A percentile compares a stretch with the other conserved stretches of the same genome.
Conservation (phyloP, 2,113 vertebrate species). For the Nothoprocta perdicaria region DNA sequence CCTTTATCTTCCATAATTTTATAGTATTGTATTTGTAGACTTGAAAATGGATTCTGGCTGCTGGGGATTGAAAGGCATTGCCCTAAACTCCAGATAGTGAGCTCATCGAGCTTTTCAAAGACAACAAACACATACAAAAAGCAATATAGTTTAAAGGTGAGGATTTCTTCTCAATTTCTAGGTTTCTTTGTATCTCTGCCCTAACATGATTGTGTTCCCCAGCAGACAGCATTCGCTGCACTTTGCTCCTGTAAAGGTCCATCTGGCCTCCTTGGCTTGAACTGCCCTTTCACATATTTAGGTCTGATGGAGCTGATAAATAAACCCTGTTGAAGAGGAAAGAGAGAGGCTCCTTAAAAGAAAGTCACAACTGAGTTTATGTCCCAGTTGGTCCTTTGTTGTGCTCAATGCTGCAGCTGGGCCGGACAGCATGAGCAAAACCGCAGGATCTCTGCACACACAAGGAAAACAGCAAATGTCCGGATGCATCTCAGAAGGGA, state of each 20-base stretch:
- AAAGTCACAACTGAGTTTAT: background rate
- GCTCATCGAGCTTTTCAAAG: slow-evolving; percentile 42
- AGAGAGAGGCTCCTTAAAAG: background rate
- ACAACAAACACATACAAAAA: slow-evolving; percentile 47
- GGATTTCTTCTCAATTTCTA: slow-evolving; percentile 42
- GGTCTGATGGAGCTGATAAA: background rate
- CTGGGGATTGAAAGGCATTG: slow-evolving; percentile 59
- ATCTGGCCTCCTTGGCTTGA: background rate
- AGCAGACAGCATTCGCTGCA: background rate
- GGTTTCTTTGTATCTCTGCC: slow-evolving; percentile 9
- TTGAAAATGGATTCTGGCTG: slow-evolving; percentile 56
- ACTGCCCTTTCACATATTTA: background rate
- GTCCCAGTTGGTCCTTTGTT: background rate
- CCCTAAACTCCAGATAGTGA: slow-evolving; percentile 66
- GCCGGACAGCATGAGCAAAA: slow-evolving; percentile 38
- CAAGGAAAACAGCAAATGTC: slow-evolving; percentile 43
- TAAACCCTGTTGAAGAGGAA: background rate
- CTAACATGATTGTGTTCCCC: background rate
- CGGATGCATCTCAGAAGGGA: slow-evolving; percentile 43
- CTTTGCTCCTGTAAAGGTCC: background rate
- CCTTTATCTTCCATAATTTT: slow-evolving; percentile 20
- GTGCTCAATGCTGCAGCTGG: slow-evolving; percentile 13
- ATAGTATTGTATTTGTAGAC: slow-evolving; percentile 41
- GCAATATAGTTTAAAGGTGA: slow-evolving; percentile 56
- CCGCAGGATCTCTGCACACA: slow-evolving; percentile 37